Evolutionary conservation across 1,140 invertebrate species (phyloP), one percentile per base, ranked within the genome.

Genomic region (Homarus americanus): DNA sequence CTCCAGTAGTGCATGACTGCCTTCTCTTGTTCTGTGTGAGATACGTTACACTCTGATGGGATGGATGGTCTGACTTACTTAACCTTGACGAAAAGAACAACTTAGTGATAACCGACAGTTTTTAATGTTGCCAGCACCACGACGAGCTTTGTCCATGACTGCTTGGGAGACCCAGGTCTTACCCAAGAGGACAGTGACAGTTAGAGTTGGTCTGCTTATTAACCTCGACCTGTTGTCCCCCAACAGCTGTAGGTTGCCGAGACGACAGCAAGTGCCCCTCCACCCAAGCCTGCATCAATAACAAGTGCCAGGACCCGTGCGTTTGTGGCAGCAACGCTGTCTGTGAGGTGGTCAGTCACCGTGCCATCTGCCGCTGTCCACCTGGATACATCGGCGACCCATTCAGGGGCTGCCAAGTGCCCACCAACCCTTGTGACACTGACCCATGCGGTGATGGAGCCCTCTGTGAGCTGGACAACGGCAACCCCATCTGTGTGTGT

Each of bases 401-500:
- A 0, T 92, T 95, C 75, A 93, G 95, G 69, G 95, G 95, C 53
- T 95, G 95, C 92, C 87, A 93, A 93, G 95, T 95, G 28, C 94
- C 94, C 32, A 94, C 94, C 73, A 96, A 97, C 94, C 97, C 97
- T 17, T 98, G 97, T 93, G 94, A 96, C 91, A 97, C 97, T 36
- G 97, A 97, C 94, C 97, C 97, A 32, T 98, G 97, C 94, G 98
- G 97, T 28, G 94, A 96, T 0, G 96, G 97, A 93, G 97, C 98
- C 15, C 94, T 97, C 73, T 98, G 98, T 94, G 97, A 98, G 95
- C 95, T 96, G 66, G 97, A 98, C 93, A 96, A 97, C 93, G 97
- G 97, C 90, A 97, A 96, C 94, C 97, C 97, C 0, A 97, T 98
- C 92, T 98, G 98, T 93, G 97, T 96, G 94, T 98, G 98, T 94